Conservation (phyloP, 1,140 invertebrate species). For the Brevipalpus yothersi region DNA sequence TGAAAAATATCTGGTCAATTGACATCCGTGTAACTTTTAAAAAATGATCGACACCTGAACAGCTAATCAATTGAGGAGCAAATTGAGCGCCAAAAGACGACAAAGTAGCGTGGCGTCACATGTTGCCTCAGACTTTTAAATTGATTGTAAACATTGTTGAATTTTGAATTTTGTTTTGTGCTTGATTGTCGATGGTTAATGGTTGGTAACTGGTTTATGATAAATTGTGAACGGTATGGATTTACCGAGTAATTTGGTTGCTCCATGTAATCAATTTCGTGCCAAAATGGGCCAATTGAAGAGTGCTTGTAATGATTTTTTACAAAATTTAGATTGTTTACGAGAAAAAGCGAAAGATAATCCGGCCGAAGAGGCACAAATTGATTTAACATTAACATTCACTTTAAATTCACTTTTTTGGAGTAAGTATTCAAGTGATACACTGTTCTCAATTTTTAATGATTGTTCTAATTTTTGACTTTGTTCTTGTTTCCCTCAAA, state of each 20-base stretch:
- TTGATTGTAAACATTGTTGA: no score
- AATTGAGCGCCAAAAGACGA: no score
- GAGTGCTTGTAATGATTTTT: background rate
- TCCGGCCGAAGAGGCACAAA: background rate
- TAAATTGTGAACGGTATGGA: background rate
- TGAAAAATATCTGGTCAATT: no score
- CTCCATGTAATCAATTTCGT: background rate
- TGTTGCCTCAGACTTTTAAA: no score
- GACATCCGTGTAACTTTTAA: no score
- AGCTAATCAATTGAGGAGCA: no score
- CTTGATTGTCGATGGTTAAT: no score
- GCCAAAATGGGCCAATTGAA: background rate
- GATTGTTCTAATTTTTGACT: background rate
- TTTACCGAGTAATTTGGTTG: background rate
- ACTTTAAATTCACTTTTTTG: slow-evolving; percentile 1
- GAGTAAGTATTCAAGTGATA: background rate
- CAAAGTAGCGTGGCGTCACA: no score
- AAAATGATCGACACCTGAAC: no score
- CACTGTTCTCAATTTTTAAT: background rate
- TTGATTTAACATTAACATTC: background rate
- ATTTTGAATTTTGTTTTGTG: no score
- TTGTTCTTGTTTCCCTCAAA: background rate
- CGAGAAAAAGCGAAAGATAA: background rate
- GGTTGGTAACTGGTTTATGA: no score
- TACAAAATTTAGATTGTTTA: background rate